Conservation (phyloP, 2,888 invertebrate species). For the Nephrocerus scutellatus region DNA sequence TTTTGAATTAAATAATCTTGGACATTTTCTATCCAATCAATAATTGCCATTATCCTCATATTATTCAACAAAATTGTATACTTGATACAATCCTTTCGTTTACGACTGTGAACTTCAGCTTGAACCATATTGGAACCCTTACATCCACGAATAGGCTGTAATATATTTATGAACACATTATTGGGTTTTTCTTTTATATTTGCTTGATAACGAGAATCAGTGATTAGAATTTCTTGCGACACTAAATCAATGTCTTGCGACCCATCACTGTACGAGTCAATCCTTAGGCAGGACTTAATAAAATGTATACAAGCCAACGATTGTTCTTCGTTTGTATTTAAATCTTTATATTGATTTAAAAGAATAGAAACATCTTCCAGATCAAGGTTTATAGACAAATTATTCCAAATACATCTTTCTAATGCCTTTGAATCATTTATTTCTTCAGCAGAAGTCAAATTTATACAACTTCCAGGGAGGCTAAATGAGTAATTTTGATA, state of each 20-base stretch:
- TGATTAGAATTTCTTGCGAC: conserved; percentile 61
- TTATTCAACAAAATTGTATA: conserved; percentile 88
- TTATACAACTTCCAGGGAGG: conserved; percentile 36
- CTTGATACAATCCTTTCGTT: conserved; percentile 60
- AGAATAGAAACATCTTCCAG: conserved; percentile 77
- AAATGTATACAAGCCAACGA: conserved; percentile 84
- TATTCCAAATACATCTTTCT: conserved; percentile 60
- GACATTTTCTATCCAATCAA: conserved; percentile 88
- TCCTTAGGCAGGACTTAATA: conserved; percentile 77
- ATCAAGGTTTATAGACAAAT: conserved; percentile 73
- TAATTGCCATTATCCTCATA: conserved; percentile 87
- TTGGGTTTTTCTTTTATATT: conserved; percentile 40
- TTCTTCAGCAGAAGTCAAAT: conserved; percentile 33
- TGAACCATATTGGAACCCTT: conserved; percentile 54
- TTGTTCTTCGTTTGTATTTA: conserved; percentile 47
- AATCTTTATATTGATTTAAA: conserved; percentile 29
- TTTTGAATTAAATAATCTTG: conserved; percentile 66
- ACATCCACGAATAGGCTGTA: conserved; percentile 65
- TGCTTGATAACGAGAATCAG: conserved; percentile 33
- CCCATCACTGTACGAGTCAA: conserved; percentile 80
- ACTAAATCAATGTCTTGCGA: conserved; percentile 88
- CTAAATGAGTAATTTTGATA: conserved; percentile 36
- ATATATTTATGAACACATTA: conserved; percentile 83
- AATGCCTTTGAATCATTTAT: conserved; percentile 24
- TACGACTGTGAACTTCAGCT: conserved; percentile 69